phyloP scores from a whole-genome alignment of 2,113 vertebrate genomes.

The Pelobates fuscus region DNA sequence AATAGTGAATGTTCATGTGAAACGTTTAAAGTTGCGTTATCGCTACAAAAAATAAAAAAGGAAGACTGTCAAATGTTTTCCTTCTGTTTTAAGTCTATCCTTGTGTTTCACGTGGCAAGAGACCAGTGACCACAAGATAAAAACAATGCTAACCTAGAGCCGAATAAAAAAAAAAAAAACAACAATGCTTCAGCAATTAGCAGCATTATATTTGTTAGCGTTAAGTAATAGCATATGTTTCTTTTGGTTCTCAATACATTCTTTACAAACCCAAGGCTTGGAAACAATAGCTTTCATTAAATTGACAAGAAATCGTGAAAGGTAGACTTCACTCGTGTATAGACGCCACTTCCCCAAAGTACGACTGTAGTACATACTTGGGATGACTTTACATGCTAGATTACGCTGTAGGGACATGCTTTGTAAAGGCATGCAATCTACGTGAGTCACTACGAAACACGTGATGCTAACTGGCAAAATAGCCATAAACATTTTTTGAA shows the following conservation, averaged over 20 bases:
- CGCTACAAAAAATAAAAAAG: constrained; percentile 25
- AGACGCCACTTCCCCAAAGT: not conserved
- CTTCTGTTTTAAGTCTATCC: constrained; percentile 62
- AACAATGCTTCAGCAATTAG: constrained; percentile 78
- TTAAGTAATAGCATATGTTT: constrained; percentile 82
- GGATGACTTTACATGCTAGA: constrained; percentile 66
- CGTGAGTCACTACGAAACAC: constrained; percentile 80
- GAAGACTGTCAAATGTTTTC: constrained; percentile 4
- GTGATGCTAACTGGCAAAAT: constrained; percentile 80
- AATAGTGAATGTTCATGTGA: constrained; percentile 2
- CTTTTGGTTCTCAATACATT: constrained; percentile 66
- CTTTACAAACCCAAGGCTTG: constrained; percentile 64
- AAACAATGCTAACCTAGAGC: constrained; percentile 80
- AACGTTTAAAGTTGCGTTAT: constrained; percentile 37
- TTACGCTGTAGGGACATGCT: constrained; percentile 62
- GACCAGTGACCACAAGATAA: constrained; percentile 78
- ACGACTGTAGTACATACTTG: constrained; percentile 43
- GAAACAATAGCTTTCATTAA: constrained; percentile 62
- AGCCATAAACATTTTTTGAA: constrained; percentile 79
- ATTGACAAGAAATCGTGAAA: too few species aligned
- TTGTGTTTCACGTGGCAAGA: constrained; percentile 75
- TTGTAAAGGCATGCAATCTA: constrained; percentile 74
- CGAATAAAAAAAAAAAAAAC: constrained; percentile 81
- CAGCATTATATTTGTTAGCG: constrained; percentile 77
- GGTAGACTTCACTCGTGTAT: too few species aligned